phyloP scores from a whole-genome alignment of 2,888 invertebrate genomes.

The Trypoxylon attenuatum region DNA sequence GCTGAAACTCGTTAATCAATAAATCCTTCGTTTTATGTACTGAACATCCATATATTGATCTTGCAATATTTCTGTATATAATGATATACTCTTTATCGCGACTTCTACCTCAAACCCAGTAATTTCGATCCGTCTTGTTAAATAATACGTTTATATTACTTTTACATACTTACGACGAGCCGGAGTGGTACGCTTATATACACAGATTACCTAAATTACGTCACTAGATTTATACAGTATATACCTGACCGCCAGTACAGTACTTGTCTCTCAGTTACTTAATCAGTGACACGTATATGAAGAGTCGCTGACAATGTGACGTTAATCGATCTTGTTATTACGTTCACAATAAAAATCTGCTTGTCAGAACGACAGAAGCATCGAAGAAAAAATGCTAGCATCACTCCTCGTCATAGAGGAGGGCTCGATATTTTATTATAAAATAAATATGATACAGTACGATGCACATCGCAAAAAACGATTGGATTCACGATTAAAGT shows the following conservation, averaged over 20 bases:
- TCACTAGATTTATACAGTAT: conserved; percentile 39
- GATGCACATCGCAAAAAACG: neutral
- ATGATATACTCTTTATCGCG: no score
- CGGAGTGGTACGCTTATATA: conserved; percentile 11
- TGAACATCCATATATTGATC: neutral
- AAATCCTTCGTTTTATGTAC: neutral
- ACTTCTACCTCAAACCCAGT: no score
- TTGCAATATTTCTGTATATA: no score
- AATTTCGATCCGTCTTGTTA: neutral
- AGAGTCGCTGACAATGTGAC: no score
- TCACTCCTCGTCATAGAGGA: neutral
- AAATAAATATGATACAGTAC: neutral
- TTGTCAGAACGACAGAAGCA: neutral
- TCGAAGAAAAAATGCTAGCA: neutral
- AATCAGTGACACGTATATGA: no score
- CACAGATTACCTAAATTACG: conserved; percentile 30
- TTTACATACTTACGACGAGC: conserved; percentile 14
- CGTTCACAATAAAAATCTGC: no score
- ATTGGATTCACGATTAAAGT: neutral
- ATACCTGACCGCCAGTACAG: conserved; percentile 24
- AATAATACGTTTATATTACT: no score
- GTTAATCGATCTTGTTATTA: no score
- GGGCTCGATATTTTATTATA: neutral
- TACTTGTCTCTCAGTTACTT: no score
- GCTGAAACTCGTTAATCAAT: no score